Evolutionary conservation across 2,888 invertebrate species (phyloP), one percentile per base, ranked within the genome.

Genomic region (Epistrophe eligans): DNA sequence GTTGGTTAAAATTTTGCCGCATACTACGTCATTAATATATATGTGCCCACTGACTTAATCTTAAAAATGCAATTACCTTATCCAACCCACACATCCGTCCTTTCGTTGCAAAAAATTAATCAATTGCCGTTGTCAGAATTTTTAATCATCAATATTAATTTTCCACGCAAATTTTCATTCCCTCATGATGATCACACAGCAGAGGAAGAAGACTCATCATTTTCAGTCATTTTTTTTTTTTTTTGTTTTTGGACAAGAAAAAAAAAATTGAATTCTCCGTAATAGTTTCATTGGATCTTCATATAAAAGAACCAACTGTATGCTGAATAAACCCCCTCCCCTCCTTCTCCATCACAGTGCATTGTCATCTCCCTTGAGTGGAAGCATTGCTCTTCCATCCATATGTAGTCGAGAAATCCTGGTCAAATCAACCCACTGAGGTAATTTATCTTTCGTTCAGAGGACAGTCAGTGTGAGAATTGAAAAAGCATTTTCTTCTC

Each of bases 361-460:
- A 55, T 71, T 82, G 79, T 74, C 71, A 67, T 66, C 64, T 83
- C 87, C 76, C 87, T 45, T 60, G 87, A 76, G 24, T 24, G 24
- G 24, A 82, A 15, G 19, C 17, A 40, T 48, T 64, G 13, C 13
- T 52, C 77, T 19, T 57, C 32, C 64, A 38, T 52, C 72, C 76
- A 66, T 15, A 19, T 40, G 52, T 17, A 67, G 73, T 66, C 8
- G 48, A 19, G 11, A 32, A 50, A 67, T 52, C 66, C 64, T 45
- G 48, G 40, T 45, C 48, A 58, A 28, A 74, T 15, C 55, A 55
- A 83, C 71, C 76, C 87, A 66, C 87, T 45, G 58, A 83, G 87
- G 83, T 87, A 87, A 87, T 87, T 87, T 87, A 87, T 87, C 87
- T 87, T 79, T 79, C 76, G 76, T 83, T 87, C 87, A 83, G 79